Evolutionary conservation across 2,113 vertebrate genomes (phyloP), one percentile per base, ranked within the genome.

Genomic region (Marmota monax): DNA sequence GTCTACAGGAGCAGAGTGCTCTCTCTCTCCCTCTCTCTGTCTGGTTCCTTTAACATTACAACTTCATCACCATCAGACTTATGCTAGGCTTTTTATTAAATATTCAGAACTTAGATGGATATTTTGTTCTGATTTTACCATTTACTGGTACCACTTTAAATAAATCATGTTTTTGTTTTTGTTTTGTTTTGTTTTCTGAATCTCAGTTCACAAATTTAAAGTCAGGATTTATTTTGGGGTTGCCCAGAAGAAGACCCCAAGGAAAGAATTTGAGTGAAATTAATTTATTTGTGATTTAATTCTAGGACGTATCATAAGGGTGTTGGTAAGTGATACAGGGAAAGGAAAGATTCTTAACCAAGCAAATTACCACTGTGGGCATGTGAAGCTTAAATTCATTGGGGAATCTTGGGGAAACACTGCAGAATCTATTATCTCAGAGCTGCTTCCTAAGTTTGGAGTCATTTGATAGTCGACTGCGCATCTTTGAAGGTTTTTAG

Each of bases 201-300:
- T 25, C 17, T 93, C 83, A 63, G 53, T 88, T 86, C 61, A 92
- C 69, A 84, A 91, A 37, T 48, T 87, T 90, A 70, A 74, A 67
- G 76, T 72, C 56, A 92, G 42, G 37, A 90, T n/a, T 96, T 92
- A 74, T 25, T 92, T 65, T 84, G 70, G n/a, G 73, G 22, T 23
- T 94, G 51, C 12, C 32, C 65, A 90, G 70, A 93, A 93, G 39
- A 89, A 79, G 86, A 79, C 34, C 5, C 39, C 63, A 18, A 78
- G 25, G 48, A 48, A 96, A 83, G n/a, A 85, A 58, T 92, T 27
- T 88, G 82, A 86, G 16, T 91, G 74, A 56, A 95, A 58, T 3
- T 89, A 83, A 67, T 79, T 92, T 80, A 67, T 69, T 88, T 86
- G 74, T 78, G 34, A 90, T 34, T 87, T 85, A 85, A 94, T 82